phyloP scores from a whole-genome alignment of 2,888 invertebrate genomes.

The Aplocera efformata region DNA sequence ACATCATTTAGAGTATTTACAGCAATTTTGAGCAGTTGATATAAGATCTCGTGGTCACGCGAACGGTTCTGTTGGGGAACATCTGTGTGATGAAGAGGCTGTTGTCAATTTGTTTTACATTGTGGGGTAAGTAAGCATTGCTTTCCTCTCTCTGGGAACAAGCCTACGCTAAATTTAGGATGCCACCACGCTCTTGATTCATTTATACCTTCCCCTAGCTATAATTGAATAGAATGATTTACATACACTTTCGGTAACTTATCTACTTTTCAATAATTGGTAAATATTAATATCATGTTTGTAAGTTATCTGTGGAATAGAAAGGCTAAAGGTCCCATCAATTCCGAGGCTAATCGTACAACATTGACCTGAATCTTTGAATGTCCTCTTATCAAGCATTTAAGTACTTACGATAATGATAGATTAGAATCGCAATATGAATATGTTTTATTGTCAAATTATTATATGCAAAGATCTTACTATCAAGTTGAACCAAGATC shows the following conservation, averaged over 20 bases:
- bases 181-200: no score
- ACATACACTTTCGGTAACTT: no score
- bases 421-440: no score
- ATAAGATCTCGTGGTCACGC: conserved; percentile 62
- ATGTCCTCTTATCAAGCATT: conserved; percentile 9
- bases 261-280: no score
- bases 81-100: conserved; percentile 47
- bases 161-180: no score
- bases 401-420: neutral
- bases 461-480: no score
- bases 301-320: neutral
- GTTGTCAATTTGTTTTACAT: conserved; percentile 39
- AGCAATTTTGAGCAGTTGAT: conserved; percentile 69
- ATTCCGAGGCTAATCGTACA: conserved; percentile 1
- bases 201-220: no score
- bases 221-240: no score
- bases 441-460: no score
- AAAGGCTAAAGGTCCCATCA: conserved; percentile 10
- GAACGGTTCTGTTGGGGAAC: conserved; percentile 44
- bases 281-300: no score
- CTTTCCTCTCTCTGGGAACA: no score
- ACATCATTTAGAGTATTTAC: conserved; percentile 66
- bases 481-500: no score
- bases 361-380: conserved; percentile 9
- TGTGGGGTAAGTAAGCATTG: conserved; percentile 48